Conservation (phyloP, 1,140 invertebrate species). For the Apis florea region DNA sequence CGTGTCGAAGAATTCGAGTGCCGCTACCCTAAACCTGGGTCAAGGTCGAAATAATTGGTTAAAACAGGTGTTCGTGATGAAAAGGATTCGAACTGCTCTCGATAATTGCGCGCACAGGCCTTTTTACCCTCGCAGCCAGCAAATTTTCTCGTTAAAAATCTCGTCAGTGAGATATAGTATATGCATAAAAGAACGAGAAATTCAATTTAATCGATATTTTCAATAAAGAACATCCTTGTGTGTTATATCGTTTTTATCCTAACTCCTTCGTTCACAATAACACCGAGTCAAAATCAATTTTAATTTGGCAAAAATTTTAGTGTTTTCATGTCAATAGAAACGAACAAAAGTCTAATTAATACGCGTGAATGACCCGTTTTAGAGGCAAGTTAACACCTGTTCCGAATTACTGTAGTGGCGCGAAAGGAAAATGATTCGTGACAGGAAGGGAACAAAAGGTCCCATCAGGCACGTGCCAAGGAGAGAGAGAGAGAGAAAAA, state of each 20-base stretch:
- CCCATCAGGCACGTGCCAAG: conserved; percentile 38
- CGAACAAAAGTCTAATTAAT: not conserved
- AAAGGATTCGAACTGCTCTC: conserved; percentile 17
- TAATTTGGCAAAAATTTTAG: not conserved
- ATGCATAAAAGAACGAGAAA: not conserved
- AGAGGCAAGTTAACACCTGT: conserved; percentile 23
- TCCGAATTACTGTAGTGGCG: conserved; percentile 8
- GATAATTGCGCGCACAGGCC: conserved; percentile 11
- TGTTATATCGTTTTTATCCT: too few species aligned
- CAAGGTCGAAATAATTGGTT: conserved; percentile 24
- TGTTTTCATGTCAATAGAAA: not conserved
- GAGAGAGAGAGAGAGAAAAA: conserved; percentile 1
- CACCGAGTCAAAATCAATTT: too few species aligned
- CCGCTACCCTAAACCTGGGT: conserved; percentile 14
- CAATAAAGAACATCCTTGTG: too few species aligned
- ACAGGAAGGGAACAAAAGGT: conserved; percentile 20
- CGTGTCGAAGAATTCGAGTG: conserved; percentile 5
- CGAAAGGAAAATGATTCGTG: not conserved
- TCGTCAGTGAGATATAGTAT: not conserved
- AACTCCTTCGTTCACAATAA: too few species aligned
- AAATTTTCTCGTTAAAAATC: conserved; percentile 12
- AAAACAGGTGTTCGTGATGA: conserved; percentile 19
- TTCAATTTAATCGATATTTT: not conserved
- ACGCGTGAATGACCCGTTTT: not conserved
- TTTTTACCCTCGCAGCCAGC: not conserved